phyloP scores from a whole-genome alignment of 2,888 invertebrate species.

The Brachypterus glaber region DNA sequence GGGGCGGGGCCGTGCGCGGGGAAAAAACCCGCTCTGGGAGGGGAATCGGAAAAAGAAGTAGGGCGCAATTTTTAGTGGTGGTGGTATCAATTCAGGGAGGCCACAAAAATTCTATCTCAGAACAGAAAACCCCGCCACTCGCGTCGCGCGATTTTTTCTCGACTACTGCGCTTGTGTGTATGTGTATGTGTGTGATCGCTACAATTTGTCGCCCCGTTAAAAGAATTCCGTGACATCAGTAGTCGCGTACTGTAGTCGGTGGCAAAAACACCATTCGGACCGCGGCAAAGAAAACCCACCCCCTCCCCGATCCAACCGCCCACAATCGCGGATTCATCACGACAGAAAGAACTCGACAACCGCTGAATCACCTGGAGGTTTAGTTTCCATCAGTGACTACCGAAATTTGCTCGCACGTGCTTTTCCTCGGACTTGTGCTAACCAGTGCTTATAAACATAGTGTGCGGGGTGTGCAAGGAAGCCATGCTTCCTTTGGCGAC shows the following conservation, averaged over 20 bases:
- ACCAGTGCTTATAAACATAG: conserved; percentile 5
- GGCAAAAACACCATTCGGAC: conserved; percentile 42
- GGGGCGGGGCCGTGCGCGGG: conserved; percentile 42
- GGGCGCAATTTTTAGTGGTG: conserved; percentile 44
- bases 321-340: conserved; percentile 44
- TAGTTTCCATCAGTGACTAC: conserved; percentile 3
- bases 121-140: conserved; percentile 35
- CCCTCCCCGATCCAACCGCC: conserved; percentile 51
- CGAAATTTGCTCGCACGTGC: not conserved
- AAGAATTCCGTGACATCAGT: conserved; percentile 44
- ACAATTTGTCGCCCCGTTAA: conserved; percentile 43
- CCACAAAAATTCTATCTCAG: conserved; percentile 39
- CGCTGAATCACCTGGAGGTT: conserved; percentile 41
- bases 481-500: conserved; percentile 39
- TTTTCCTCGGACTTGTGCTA: not conserved
- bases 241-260: conserved; percentile 41
- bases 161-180: conserved; percentile 42
- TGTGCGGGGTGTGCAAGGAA: conserved; percentile 32
- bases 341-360: conserved; percentile 48
- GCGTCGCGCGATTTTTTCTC: conserved; percentile 33
- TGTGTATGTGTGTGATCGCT: conserved; percentile 42
- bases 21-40: conserved; percentile 41
- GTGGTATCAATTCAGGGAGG: conserved; percentile 40
- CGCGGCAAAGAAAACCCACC: conserved; percentile 39
- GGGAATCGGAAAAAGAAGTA: conserved; percentile 41